Base-by-base conservation (phyloP, 1,140 invertebrate species). In the Panagrolaimus sp. region DNA sequence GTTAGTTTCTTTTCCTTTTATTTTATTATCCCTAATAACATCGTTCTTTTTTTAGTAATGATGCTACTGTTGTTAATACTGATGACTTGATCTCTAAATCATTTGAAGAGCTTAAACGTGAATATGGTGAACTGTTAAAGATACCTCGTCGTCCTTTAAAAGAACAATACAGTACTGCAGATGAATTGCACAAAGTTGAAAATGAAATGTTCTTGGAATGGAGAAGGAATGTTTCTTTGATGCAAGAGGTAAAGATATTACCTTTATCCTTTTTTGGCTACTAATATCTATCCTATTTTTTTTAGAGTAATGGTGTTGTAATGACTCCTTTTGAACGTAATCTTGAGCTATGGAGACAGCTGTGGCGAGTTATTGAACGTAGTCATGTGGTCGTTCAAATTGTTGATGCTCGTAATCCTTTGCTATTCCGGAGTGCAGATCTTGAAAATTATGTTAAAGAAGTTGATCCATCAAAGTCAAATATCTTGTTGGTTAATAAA, bases 311-410 rank as follows among this genome's bases (percentile, higher is more conserved):
- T 62, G 88, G 88, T 9, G 83, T 97, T 5, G 85, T 91, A 0
- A 84, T 98, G 65, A 99, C 96, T 3, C 96, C 96, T 0, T 99
- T 95, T 85, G 96, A 99, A 82, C 91, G 93, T 75, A 99, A 99
- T 85, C 84, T 98, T 16, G 94, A 98, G 83, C 92, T 98, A 72
- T 99, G 96, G 96, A 87, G 94, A 48, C 96, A 99, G 84, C 84
- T 99, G 5, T 99, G 96, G 96, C 87, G 96, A 75, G 96, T 98
- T 1, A 88, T 98, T 16, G 96, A 99, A 83, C 89, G 91, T 76
- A 94, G 92, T 81, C 92, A 99, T 86, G 87, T 98, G 51, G 85
- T 98, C 38, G 88, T 98, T 11, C 92, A 80, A 74, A 93, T 98
- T 76, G 89, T 98, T 0, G 96, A 99, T 87, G 93, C 92, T 1